Evolutionary conservation across 2,888 invertebrate genomes (phyloP).

Genomic region (Rhagium mordax): DNA sequence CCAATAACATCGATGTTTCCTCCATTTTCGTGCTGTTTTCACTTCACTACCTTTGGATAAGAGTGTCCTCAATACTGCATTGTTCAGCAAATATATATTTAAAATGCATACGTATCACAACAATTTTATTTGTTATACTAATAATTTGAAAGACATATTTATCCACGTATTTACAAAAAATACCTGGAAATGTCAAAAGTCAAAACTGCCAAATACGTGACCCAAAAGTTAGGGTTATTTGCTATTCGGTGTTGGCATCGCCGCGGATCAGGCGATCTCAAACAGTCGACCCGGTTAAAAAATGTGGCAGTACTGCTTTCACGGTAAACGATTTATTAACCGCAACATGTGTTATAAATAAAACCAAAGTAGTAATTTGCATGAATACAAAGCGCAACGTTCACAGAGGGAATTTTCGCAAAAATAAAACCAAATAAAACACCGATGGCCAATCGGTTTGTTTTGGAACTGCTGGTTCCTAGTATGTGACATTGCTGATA

Average conservation of each 20-base stretch:
- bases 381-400: too few relatives aligned
- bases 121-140: constrained; percentile 5
- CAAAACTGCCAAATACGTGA: constrained; percentile 5
- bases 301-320: too few relatives aligned
- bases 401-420: too few relatives aligned
- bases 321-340: too few relatives aligned
- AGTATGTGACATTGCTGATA: background rate
- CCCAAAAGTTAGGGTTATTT: background rate
- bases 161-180: constrained; percentile 47
- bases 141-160: constrained; percentile 11
- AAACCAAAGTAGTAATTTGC: too few relatives aligned
- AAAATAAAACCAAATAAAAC: too few relatives aligned
- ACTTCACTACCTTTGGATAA: constrained; percentile 48
- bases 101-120: constrained; percentile 60
- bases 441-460: too few relatives aligned
- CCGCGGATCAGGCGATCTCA: background rate
- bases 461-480: background rate
- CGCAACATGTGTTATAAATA: too few relatives aligned
- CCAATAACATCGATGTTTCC: constrained; percentile 85
- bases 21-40: constrained; percentile 76
- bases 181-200: constrained; percentile 2
- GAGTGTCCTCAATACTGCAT: constrained; percentile 41
- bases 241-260: background rate
- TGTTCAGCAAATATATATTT: constrained; percentile 41
- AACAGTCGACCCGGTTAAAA: background rate